A percentile compares a stretch with the other conserved stretches of the same genome.
These are phyloP conservation scores for Vanessa cardui DNA, from an alignment of 2,888 invertebrate species.

Conservation along the genomic window DNA sequence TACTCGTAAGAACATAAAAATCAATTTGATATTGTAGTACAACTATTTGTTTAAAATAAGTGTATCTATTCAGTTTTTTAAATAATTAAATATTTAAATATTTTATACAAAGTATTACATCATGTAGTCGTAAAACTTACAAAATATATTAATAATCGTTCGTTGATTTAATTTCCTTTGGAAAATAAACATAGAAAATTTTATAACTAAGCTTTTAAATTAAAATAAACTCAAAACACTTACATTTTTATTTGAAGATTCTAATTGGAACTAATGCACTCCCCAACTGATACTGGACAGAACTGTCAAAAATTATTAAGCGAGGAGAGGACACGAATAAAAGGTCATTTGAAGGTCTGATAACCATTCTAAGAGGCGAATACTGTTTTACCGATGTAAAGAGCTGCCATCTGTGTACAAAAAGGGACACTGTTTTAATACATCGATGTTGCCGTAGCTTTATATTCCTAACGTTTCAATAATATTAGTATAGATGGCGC, in stretches of 20 bases:
- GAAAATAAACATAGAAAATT: background rate
- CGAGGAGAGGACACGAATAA: conserved; percentile 68
- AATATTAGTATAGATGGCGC: no score
- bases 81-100: conserved; percentile 8
- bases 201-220: conserved; percentile 14
- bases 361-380: conserved; percentile 43
- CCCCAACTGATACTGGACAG: conserved; percentile 61
- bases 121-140: conserved; percentile 20
- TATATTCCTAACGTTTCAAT: no score
- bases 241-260: conserved; percentile 46
- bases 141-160: background rate
- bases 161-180: background rate
- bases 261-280: conserved; percentile 58
- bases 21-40: no score
- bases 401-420: conserved; percentile 11
- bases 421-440: background rate
- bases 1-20: no score
- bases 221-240: conserved; percentile 43
- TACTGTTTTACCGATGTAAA: conserved; percentile 29
- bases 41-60: no score
- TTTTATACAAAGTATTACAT: conserved; percentile 26
- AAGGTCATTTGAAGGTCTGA: conserved; percentile 81
- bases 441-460: no score
- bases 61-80: conserved; percentile 9
- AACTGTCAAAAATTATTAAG: conserved; percentile 51